Evolutionary conservation across 2,113 vertebrate genomes (phyloP).

Genomic region (Ptilonorhynchus violaceus): DNA sequence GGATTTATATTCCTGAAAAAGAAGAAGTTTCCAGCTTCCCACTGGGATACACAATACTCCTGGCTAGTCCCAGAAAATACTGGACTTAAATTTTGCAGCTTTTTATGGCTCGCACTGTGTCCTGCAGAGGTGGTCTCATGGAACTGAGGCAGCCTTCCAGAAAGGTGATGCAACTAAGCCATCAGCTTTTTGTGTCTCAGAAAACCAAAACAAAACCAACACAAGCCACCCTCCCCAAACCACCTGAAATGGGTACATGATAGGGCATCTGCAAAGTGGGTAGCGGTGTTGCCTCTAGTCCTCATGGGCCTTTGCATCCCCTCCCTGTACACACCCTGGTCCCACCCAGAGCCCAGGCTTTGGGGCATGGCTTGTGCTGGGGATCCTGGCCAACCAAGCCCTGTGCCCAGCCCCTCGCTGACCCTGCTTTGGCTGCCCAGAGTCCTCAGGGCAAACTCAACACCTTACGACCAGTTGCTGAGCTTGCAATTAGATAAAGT

Average conservation of each 20-base stretch:
- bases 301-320: fast-evolving
- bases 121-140: background rate
- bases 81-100: background rate
- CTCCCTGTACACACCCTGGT: background rate
- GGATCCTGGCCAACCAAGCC: background rate
- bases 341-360: background rate
- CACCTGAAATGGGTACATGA: background rate
- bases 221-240: background rate
- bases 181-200: background rate
- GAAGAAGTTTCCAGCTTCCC: constrained; percentile 1
- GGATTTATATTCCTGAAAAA: constrained; percentile 4
- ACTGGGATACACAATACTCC: background rate
- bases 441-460: background rate
- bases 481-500: background rate
- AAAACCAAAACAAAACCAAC: background rate
- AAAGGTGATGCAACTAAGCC: background rate
- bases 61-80: background rate
- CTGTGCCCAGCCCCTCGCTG: background rate
- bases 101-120: background rate
- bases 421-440: background rate
- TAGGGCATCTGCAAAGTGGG: background rate
- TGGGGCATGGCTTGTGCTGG: background rate
- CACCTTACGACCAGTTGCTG: background rate
- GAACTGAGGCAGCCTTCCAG: background rate
- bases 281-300: background rate